These are phyloP conservation scores for Cossypha heuglini DNA, from an alignment of 2,797 vertebrate genomes.

Conservation along the genomic window DNA sequence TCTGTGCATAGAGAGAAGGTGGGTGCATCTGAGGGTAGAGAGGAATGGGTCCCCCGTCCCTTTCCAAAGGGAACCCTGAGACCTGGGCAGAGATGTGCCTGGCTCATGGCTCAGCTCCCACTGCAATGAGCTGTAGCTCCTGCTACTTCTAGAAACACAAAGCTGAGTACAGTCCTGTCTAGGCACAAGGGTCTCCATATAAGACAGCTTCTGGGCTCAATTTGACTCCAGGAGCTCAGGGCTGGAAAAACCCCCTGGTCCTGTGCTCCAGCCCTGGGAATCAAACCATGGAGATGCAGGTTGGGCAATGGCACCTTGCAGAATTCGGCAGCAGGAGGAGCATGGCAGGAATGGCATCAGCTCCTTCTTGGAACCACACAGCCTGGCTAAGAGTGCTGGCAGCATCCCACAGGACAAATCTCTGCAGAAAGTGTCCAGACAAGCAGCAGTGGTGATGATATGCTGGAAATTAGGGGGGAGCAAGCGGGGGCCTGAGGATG, in stretches of 20 bases:
- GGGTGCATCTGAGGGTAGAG: background rate
- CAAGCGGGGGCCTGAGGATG: background rate
- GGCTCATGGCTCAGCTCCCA: background rate
- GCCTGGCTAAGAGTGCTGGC: background rate
- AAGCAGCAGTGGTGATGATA: background rate
- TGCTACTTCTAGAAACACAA: background rate
- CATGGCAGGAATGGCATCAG: background rate
- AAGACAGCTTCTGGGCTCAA: background rate
- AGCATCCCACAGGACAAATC: background rate
- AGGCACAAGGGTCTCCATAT: background rate
- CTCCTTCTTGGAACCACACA: background rate
- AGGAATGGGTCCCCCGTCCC: background rate
- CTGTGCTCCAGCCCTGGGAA: background rate
- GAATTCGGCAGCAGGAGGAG: background rate
- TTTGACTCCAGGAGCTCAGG: background rate
- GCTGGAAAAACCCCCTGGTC: background rate
- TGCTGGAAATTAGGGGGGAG: background rate
- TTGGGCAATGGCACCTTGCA: background rate
- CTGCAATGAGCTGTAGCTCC: background rate
- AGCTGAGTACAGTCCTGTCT: fast-evolving
- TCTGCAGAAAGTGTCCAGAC: background rate
- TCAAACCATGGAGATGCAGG: background rate
- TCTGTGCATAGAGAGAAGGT: background rate
- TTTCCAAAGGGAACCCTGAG: background rate
- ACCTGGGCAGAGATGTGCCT: background rate